These are phyloP conservation scores for Falco naumanni DNA, from an alignment of 2,797 vertebrate species.

Conservation along the genomic window DNA sequence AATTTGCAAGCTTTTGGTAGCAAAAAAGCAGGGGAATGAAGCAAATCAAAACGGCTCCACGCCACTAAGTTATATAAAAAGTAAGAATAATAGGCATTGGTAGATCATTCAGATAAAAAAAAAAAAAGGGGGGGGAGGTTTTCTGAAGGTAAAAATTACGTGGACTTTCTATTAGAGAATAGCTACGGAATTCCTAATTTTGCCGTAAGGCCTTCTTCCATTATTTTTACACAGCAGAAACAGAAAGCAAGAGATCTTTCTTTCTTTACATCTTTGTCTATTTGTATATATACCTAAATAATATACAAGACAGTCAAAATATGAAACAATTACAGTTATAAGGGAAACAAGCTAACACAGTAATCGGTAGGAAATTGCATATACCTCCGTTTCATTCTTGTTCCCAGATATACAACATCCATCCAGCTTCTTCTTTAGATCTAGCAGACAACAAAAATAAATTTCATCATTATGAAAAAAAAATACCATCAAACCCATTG, in stretches of 20 bases:
- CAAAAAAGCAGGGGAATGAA: background rate
- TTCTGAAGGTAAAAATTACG: background rate
- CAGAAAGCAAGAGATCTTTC: background rate
- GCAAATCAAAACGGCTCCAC: background rate
- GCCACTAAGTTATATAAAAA: background rate
- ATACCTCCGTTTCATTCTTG: constrained; percentile 80
- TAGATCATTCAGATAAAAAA: background rate
- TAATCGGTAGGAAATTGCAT: background rate
- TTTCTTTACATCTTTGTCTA: background rate
- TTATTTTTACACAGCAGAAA: background rate
- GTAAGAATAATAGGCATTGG: background rate
- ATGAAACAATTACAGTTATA: background rate
- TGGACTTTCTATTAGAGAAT: background rate
- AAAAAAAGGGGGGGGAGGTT: background rate
- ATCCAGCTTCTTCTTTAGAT: constrained; percentile 84
- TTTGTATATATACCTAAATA: background rate
- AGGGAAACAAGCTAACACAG: background rate
- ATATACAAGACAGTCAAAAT: background rate
- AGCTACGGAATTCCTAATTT: background rate
- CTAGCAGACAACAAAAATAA: constrained; percentile 71
- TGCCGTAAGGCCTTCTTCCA: background rate
- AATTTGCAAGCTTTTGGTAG: background rate
- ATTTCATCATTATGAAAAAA: background rate
- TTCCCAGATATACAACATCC: constrained; percentile 71
- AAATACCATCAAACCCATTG: background rate